A percentile compares a stretch with the other conserved stretches of the same genome.
Conservation (phyloP, 2,888 invertebrate species). For the Oxyscelio sp. region DNA sequence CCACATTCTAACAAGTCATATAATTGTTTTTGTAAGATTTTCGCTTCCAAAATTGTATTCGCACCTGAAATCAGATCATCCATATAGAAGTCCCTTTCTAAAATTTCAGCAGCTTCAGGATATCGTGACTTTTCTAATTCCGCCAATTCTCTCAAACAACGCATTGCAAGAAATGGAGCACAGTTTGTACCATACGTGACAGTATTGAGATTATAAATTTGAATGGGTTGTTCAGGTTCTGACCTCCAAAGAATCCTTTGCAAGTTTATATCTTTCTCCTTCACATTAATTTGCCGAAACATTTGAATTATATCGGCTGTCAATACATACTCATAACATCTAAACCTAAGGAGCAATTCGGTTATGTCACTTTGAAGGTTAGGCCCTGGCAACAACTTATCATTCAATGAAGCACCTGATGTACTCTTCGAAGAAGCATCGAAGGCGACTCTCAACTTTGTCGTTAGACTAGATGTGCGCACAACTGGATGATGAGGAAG, state of each 20-base stretch:
- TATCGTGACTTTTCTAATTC: constrained; percentile 28
- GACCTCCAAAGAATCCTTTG: constrained; percentile 28
- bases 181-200: constrained; percentile 40
- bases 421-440: constrained; percentile 5
- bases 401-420: constrained; percentile 11
- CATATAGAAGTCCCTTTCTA: too few relatives aligned
- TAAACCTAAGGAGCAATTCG: constrained; percentile 30
- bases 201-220: constrained; percentile 16
- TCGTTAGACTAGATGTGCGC: neutral
- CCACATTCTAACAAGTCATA: neutral
- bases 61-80: constrained; percentile 23
- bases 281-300: constrained; percentile 17
- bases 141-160: constrained; percentile 11
- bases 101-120: constrained; percentile 64
- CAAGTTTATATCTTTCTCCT: neutral
- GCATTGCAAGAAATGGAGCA: constrained; percentile 34
- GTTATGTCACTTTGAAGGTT: constrained; percentile 35
- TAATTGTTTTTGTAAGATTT: neutral
- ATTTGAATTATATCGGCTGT: constrained; percentile 31
- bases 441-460: neutral
- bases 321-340: constrained; percentile 21
- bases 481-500: neutral
- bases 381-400: neutral
- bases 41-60: neutral
- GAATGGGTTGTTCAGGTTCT: neutral